Conservation (phyloP, 2,113 vertebrate genomes). For the Amphiprion percula region DNA sequence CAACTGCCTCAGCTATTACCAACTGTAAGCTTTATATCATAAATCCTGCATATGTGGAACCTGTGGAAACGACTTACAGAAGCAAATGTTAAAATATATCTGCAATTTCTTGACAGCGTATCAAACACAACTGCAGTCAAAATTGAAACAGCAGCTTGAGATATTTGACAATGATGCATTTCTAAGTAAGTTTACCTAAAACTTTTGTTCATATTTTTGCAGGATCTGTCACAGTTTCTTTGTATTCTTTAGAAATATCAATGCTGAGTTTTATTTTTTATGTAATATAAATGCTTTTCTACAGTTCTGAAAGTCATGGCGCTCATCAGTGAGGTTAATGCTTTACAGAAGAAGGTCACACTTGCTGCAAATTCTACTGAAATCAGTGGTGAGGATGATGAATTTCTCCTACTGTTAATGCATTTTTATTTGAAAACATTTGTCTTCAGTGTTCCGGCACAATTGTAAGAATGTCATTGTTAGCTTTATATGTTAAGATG, state of each 20-base stretch:
- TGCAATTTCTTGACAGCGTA: slow-evolving; percentile 42
- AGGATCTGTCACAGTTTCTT: background rate
- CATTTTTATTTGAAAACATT: too few species aligned
- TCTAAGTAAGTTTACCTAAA: slow-evolving; percentile 33
- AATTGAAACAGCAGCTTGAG: slow-evolving; percentile 36
- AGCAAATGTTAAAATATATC: background rate
- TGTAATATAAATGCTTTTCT: background rate
- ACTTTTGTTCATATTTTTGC: background rate
- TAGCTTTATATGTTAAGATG: background rate
- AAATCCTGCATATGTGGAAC: background rate
- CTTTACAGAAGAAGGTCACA: background rate
- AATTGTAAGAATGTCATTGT: background rate
- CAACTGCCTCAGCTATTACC: background rate
- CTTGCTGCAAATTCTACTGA: slow-evolving; percentile 13
- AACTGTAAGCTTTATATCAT: slow-evolving; percentile 20
- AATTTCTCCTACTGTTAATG: background rate
- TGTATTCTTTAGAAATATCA: too few species aligned
- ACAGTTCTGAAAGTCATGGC: slow-evolving; percentile 42
- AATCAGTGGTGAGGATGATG: background rate
- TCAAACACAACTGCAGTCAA: slow-evolving; percentile 29
- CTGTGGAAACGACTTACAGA: background rate
- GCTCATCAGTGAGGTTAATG: slow-evolving; percentile 23
- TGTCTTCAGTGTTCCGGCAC: too few species aligned
- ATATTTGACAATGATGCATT: slow-evolving; percentile 22
- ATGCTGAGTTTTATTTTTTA: background rate